phyloP scores from a whole-genome alignment of 2,113 vertebrate genomes.

The Dromiciops gliroides region DNA sequence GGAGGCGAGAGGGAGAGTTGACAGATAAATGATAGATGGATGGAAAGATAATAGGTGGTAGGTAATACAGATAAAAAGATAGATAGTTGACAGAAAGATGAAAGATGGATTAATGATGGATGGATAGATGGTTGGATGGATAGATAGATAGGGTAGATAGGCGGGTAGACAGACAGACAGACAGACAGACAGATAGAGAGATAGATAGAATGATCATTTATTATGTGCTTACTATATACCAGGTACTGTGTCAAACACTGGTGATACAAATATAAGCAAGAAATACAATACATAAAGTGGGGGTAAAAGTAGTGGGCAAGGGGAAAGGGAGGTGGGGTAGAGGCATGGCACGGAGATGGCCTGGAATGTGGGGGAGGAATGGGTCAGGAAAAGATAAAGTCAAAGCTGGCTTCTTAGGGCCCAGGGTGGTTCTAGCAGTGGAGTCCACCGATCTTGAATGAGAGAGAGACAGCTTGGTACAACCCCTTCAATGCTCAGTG shows the following conservation, averaged over 20 bases:
- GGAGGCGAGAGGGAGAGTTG: background rate
- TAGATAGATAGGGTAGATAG: too few relatives aligned
- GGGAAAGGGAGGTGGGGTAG: background rate
- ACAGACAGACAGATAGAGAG: background rate
- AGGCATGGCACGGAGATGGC: too few relatives aligned
- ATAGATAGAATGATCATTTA: background rate
- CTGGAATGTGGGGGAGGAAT: too few relatives aligned
- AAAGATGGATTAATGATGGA: too few relatives aligned
- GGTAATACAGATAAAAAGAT: too few relatives aligned
- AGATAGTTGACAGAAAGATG: too few relatives aligned
- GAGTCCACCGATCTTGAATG: background rate
- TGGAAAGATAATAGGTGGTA: too few relatives aligned
- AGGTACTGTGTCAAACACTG: background rate
- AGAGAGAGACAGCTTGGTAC: background rate
- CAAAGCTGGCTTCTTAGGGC: background rate
- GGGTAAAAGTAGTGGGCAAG: background rate
- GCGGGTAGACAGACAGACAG: too few relatives aligned
- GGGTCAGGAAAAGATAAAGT: background rate
- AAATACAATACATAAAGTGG: background rate
- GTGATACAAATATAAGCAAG: background rate
- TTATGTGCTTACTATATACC: background rate
- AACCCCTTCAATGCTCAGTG: background rate
- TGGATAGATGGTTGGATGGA: rapidly evolving
- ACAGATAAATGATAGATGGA: background rate
- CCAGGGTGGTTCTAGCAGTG: background rate